Percentiles rank a stretch among this genome's conserved stretches.
Conservation (phyloP, 1,140 invertebrate genomes). For the Mycetomoellerius zeteki region DNA sequence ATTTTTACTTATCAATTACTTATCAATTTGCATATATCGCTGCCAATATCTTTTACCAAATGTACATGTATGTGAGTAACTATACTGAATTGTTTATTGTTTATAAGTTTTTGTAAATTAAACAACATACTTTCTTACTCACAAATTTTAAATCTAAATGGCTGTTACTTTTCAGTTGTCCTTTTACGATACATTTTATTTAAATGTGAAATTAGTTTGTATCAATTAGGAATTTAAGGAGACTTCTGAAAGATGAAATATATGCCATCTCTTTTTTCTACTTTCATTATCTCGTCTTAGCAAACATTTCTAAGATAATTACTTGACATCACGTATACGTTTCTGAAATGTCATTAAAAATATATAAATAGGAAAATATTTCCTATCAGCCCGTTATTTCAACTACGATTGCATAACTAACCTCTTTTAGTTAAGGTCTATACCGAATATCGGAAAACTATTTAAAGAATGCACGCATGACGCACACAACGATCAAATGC, state of each 20-base stretch:
- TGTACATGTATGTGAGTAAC: background rate
- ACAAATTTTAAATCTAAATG: background rate
- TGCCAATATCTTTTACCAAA: background rate
- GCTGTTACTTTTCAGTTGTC: background rate
- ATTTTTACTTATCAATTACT: background rate
- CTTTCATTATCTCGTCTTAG: background rate
- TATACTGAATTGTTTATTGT: background rate
- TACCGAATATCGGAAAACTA: background rate
- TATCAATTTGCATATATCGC: background rate
- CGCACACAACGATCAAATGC: background rate
- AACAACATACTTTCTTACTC: background rate
- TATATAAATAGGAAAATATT: too few species aligned
- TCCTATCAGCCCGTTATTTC: background rate
- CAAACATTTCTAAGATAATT: background rate
- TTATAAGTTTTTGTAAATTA: background rate
- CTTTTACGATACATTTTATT: background rate
- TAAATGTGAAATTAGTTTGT: background rate
- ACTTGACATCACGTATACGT: background rate
- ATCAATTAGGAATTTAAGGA: background rate
- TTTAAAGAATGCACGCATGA: background rate
- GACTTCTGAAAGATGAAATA: background rate
- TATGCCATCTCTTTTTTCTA: background rate
- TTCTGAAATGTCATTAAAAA: constrained; percentile 8
- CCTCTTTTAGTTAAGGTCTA: background rate
- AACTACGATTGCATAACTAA: background rate